A percentile compares a stretch with the other conserved stretches of the same genome.
Evolutionary conservation across 2,797 vertebrate genomes (phyloP).

Genomic region (Silurus lanzhouensis): DNA sequence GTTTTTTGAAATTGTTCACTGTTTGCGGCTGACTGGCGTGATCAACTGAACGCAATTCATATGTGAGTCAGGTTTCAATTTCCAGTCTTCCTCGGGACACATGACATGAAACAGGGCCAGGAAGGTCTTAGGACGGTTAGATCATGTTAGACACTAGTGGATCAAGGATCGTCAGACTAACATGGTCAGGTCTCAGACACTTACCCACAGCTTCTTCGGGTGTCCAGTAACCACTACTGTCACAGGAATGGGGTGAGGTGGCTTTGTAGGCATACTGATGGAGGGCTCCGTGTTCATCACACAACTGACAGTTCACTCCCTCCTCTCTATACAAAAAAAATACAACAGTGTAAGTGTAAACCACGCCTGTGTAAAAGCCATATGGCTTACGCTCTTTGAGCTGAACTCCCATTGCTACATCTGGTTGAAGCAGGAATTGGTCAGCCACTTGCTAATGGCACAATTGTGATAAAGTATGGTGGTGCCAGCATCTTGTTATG

Average conservation of each 20-base stretch:
- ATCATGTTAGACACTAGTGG: neutral
- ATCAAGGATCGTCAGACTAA: neutral
- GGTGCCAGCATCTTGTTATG: neutral
- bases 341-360: neutral
- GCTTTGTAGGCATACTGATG: slow-evolving; percentile 86
- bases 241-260: slow-evolving; percentile 87
- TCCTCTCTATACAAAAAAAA: slow-evolving; percentile 56
- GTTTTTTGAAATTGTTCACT: slow-evolving; percentile 39
- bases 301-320: slow-evolving; percentile 77
- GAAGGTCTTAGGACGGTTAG: neutral
- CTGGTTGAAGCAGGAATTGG: neutral
- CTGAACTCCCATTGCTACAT: neutral
- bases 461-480: neutral
- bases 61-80: slow-evolving; percentile 19
- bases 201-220: slow-evolving; percentile 95
- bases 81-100: neutral
- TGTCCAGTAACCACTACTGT: slow-evolving; percentile 95
- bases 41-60: slow-evolving; percentile 29
- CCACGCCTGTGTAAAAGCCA: neutral
- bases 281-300: slow-evolving; percentile 83
- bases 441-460: neutral
- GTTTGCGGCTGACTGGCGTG: slow-evolving; percentile 7
- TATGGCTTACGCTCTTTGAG: neutral
- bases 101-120: slow-evolving; percentile 26
- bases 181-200: slow-evolving; percentile 35